These are phyloP conservation scores for Brachyptera risi DNA, from an alignment of 2,888 invertebrate species.

Conservation along the genomic window DNA sequence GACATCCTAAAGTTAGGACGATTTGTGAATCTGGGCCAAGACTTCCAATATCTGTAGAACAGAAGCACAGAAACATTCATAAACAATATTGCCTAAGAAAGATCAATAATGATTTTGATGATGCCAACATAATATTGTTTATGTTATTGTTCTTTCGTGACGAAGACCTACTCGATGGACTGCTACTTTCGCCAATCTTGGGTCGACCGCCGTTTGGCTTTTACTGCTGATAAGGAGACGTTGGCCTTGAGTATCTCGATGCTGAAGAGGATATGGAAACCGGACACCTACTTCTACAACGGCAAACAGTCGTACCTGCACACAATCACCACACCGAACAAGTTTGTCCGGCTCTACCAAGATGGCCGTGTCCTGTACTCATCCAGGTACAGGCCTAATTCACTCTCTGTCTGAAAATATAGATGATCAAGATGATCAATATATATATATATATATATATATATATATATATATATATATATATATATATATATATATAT, in stretches of 20 bases:
- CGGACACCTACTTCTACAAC: slow-evolving; percentile 81
- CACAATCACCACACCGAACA: slow-evolving; percentile 81
- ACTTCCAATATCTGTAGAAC: no score
- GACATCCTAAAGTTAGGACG: no score
- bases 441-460: no score
- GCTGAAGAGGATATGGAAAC: slow-evolving; percentile 78
- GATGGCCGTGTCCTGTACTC: slow-evolving; percentile 73
- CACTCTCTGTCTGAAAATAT: no score
- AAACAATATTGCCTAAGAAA: no score
- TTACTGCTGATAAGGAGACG: slow-evolving; percentile 59
- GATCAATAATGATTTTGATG: not conserved
- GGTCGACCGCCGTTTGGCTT: slow-evolving; percentile 74
- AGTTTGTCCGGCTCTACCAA: slow-evolving; percentile 71
- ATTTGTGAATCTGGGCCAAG: no score
- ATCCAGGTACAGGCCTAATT: slow-evolving; percentile 66
- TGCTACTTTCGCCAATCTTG: slow-evolving; percentile 84
- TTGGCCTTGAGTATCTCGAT: slow-evolving; percentile 74
- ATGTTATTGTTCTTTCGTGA: slow-evolving; percentile 34
- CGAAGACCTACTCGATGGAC: slow-evolving; percentile 79
- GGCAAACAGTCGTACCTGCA: slow-evolving; percentile 79
- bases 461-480: no score
- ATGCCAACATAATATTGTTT: not conserved
- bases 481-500: no score
- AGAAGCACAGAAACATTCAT: no score
- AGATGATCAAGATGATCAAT: no score